Conservation (phyloP, 2,113 vertebrate genomes). For the Podarcis muralis region DNA sequence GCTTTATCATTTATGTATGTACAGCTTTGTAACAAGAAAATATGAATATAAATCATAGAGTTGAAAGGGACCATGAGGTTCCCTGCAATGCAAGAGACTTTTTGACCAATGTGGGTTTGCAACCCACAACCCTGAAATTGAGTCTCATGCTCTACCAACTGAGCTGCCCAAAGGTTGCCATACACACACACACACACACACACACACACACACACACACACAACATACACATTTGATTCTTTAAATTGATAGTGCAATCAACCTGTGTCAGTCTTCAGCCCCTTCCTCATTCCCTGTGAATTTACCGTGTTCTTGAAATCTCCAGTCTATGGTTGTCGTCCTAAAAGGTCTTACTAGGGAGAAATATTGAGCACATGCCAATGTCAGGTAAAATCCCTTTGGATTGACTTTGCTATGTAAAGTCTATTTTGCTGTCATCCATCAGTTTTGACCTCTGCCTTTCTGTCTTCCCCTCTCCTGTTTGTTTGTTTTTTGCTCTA, state of each 20-base stretch:
- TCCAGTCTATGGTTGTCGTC: neutral
- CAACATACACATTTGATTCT: too few relatives aligned
- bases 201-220: too few relatives aligned
- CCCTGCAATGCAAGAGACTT: neutral
- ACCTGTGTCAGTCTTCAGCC: neutral
- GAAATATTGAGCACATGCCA: neutral
- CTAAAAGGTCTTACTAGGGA: neutral
- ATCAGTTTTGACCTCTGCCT: neutral
- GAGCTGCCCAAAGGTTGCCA: too few relatives aligned
- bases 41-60: too few relatives aligned
- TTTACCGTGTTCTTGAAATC: neutral
- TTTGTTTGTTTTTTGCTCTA: neutral
- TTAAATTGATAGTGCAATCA: neutral
- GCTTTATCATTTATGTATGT: too few relatives aligned
- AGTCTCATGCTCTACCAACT: too few relatives aligned
- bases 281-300: neutral
- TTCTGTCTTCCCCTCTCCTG: neutral
- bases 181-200: too few relatives aligned
- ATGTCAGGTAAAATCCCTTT: neutral
- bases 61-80: too few relatives aligned
- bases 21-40: too few relatives aligned
- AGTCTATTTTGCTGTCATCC: neutral
- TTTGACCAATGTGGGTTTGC: neutral
- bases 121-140: neutral
- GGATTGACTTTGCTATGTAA: neutral